Conservation (phyloP, 92 coral and sea anemone genomes). For the Diadumene lineata region DNA sequence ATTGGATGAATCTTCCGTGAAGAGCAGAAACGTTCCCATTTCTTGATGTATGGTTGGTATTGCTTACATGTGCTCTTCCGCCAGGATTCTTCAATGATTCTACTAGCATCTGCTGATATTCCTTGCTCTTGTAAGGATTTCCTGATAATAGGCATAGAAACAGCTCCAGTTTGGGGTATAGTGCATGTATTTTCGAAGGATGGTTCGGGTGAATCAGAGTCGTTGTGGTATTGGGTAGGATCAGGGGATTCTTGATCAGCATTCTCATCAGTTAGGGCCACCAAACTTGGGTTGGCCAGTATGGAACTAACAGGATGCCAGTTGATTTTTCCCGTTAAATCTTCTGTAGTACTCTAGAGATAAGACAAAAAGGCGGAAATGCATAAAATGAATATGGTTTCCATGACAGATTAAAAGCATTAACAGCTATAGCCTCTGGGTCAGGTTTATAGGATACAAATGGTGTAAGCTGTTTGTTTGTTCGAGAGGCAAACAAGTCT, state of each 20-base stretch:
- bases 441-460: slow-evolving; percentile 33
- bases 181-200: slow-evolving; percentile 28
- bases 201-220: slow-evolving; percentile 33
- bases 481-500: slow-evolving; percentile 38
- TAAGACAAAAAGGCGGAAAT: slow-evolving; percentile 48
- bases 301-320: slow-evolving; percentile 15
- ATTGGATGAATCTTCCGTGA: neutral
- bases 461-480: slow-evolving; percentile 11
- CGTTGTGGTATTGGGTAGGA: slow-evolving; percentile 8
- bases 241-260: neutral
- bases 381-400: slow-evolving; percentile 28
- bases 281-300: slow-evolving; percentile 34
- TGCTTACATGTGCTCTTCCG: slow-evolving; percentile 30
- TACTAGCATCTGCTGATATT: neutral
- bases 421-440: slow-evolving; percentile 26
- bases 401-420: slow-evolving; percentile 1
- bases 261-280: slow-evolving; percentile 12
- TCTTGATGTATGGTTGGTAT: slow-evolving; percentile 20
- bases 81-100: slow-evolving; percentile 23
- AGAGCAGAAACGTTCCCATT: slow-evolving; percentile 30
- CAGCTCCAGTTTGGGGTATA: slow-evolving; percentile 31
- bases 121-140: neutral
- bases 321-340: slow-evolving; percentile 4
- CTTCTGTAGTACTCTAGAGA: slow-evolving; percentile 3
- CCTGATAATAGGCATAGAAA: slow-evolving; percentile 30